Percentiles rank a stretch among this genome's conserved stretches.
These are phyloP conservation scores for Athalia rosae DNA, from an alignment of 2,888 invertebrate species.

Conservation along the genomic window DNA sequence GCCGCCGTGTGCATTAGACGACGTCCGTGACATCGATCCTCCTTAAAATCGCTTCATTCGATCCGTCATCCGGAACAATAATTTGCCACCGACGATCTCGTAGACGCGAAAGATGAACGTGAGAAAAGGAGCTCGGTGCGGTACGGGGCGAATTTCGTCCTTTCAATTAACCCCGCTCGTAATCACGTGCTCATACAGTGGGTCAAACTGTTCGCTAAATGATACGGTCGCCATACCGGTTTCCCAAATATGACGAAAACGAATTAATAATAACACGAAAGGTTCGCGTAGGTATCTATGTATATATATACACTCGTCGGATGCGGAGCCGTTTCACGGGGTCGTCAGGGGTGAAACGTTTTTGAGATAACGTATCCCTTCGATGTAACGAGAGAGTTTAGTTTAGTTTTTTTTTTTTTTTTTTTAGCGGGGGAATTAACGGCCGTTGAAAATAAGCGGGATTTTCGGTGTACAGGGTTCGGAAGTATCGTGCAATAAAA, in stretches of 20 bases:
- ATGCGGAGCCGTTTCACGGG: slow-evolving; percentile 9
- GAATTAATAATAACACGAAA: slow-evolving; percentile 7
- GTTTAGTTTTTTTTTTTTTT: no score
- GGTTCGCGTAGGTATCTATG: no score
- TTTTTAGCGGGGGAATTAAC: background rate
- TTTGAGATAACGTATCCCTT: slow-evolving; percentile 25
- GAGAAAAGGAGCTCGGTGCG: no score
- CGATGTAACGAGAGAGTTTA: slow-evolving; percentile 14
- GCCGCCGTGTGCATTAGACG: no score
- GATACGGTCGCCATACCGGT: background rate
- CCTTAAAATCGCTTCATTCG: no score
- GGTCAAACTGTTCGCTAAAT: background rate
- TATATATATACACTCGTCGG: background rate
- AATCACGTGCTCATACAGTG: no score
- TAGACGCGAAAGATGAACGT: no score
- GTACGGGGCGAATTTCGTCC: no score
- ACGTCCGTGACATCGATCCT: no score
- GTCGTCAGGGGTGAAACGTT: slow-evolving; percentile 4
- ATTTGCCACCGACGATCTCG: no score
- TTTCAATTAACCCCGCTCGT: no score
- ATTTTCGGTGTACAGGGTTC: slow-evolving; percentile 11
- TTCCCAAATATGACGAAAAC: background rate
- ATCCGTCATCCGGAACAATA: no score
- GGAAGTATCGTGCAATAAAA: slow-evolving; percentile 38
- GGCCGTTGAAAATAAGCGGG: slow-evolving; percentile 9